Conservation (phyloP, 2,888 invertebrate species). For the Aleiodes testaceus region DNA sequence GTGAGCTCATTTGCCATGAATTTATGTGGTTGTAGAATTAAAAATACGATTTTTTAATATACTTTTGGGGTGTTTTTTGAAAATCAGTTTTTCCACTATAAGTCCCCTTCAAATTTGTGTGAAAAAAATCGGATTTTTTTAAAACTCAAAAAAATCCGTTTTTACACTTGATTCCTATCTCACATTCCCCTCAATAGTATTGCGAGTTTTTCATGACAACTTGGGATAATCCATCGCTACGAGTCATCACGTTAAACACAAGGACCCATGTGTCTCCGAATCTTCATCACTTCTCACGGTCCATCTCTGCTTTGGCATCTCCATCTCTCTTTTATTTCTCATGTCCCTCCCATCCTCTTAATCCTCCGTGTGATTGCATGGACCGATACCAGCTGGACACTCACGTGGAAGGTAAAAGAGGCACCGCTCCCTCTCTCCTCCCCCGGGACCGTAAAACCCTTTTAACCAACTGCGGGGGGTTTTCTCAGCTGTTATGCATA, state of each 20-base stretch:
- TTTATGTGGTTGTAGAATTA: too few species aligned
- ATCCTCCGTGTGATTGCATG: conserved; percentile 70
- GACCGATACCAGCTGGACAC: conserved; percentile 68
- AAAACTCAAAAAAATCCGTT: too few species aligned
- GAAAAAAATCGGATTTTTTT: too few species aligned
- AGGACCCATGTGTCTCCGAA: conserved; percentile 50
- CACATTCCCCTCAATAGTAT: conserved; percentile 3
- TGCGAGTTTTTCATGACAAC: conserved; percentile 17
- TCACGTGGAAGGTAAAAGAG: conserved; percentile 68
- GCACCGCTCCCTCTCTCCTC: conserved; percentile 61
- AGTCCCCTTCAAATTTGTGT: too few species aligned
- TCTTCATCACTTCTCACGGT: conserved; percentile 45
- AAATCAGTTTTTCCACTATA: too few species aligned
- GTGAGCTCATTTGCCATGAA: too few species aligned
- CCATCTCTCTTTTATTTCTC: conserved; percentile 51
- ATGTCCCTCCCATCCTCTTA: conserved; percentile 61
- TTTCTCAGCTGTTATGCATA: conserved; percentile 41
- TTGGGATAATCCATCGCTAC: conserved; percentile 30
- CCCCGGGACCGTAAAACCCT: conserved; percentile 68
- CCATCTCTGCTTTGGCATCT: conserved; percentile 39
- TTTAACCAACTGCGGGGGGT: conserved; percentile 69
- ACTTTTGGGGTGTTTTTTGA: too few species aligned
- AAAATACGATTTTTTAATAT: too few species aligned
- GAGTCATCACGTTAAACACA: conserved; percentile 54
- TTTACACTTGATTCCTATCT: too few species aligned